Evolutionary conservation across 2,797 vertebrate species (phyloP).

Genomic region (Cheirogaleus major): DNA sequence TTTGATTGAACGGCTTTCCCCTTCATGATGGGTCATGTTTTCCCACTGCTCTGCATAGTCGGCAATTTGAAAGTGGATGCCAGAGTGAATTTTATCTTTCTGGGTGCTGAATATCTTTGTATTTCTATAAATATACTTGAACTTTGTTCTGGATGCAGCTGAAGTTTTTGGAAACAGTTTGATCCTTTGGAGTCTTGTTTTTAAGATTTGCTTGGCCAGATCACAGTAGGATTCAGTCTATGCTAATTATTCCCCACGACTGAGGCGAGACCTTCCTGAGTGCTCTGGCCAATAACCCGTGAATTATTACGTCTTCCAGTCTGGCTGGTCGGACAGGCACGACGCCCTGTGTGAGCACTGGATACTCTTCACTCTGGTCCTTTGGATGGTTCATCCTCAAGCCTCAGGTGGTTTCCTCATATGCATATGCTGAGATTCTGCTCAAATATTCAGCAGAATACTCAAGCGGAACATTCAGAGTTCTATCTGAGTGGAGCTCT

Average conservation of each 20-base stretch:
- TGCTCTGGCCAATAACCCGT: background rate
- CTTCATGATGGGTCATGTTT: background rate
- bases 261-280: background rate
- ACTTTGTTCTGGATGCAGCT: background rate
- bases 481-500: background rate
- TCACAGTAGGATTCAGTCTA: background rate
- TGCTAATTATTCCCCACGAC: background rate
- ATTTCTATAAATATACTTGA: background rate
- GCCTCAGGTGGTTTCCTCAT: background rate
- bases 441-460: background rate
- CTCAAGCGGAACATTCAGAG: no score
- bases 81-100: background rate
- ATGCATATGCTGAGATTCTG: background rate
- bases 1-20: constrained; percentile 11
- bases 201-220: background rate
- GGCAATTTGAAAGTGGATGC: background rate
- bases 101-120: background rate
- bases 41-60: background rate
- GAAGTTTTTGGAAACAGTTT: background rate
- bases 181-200: background rate
- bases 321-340: background rate
- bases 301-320: background rate
- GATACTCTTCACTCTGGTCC: background rate
- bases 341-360: background rate
- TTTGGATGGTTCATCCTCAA: background rate